Percentiles rank a stretch among this genome's conserved stretches.
Conservation (phyloP, 64 coral and sea anemone species). For the Montipora foliosa region DNA sequence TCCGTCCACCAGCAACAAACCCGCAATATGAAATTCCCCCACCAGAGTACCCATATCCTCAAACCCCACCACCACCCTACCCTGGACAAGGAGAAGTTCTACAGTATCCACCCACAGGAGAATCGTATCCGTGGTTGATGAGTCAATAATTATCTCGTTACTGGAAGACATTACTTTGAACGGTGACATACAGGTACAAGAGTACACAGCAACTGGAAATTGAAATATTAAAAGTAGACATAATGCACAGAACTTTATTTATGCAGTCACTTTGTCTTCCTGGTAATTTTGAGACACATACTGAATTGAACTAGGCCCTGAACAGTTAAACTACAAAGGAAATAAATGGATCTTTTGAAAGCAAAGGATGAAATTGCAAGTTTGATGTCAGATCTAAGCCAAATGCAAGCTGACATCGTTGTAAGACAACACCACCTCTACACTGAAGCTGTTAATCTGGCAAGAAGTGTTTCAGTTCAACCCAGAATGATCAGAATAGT, state of each 20-base stretch:
- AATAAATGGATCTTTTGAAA: neutral
- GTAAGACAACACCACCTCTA: constrained; percentile 36
- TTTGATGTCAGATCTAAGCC: too few relatives aligned
- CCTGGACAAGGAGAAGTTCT: too few relatives aligned
- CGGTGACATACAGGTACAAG: too few relatives aligned
- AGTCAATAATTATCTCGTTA: too few relatives aligned
- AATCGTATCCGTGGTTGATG: too few relatives aligned
- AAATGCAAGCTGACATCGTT: neutral
- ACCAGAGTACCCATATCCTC: too few relatives aligned
- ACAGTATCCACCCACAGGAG: too few relatives aligned
- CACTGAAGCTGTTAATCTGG: constrained; percentile 31
- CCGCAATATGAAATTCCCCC: too few relatives aligned
- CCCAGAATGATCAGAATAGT: constrained; percentile 15
- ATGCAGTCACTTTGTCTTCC: constrained; percentile 47
- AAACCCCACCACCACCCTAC: too few relatives aligned
- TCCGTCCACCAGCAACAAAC: too few relatives aligned
- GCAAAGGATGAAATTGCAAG: constrained; percentile 1
- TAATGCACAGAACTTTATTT: constrained; percentile 33
- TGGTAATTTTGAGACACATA: constrained; percentile 38
- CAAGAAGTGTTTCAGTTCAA: neutral
- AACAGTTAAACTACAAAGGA: constrained; percentile 28
- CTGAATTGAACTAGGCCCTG: constrained; percentile 30
- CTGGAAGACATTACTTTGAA: too few relatives aligned
- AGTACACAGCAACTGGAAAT: neutral
- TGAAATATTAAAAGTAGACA: neutral